phyloP scores from a whole-genome alignment of 2,888 invertebrate species.

The Neria commutata region DNA sequence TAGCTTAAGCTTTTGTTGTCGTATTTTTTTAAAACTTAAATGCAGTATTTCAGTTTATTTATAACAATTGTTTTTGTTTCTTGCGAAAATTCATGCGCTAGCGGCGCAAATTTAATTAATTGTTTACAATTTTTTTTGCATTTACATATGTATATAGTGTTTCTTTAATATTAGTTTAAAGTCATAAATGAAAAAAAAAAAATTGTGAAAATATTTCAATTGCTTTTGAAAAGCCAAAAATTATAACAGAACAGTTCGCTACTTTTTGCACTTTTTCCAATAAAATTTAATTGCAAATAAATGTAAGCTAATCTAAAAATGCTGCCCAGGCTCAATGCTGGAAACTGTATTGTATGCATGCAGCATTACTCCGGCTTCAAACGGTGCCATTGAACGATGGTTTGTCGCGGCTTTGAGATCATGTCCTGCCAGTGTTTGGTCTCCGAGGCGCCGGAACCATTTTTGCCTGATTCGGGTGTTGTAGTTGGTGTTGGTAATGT shows the following conservation, averaged over 20 bases:
- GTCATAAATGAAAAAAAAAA: too few species aligned
- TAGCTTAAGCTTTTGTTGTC: too few species aligned
- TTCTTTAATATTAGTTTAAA: too few species aligned
- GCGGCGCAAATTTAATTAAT: background rate
- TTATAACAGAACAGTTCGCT: too few species aligned
- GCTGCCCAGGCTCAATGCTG: too few species aligned
- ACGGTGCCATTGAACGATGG: slow-evolving; percentile 96
- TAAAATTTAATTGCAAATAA: too few species aligned
- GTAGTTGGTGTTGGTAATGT: background rate
- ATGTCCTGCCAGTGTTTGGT: slow-evolving; percentile 98
- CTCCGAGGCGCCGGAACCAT: slow-evolving; percentile 92
- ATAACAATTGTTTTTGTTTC: background rate
- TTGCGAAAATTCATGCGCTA: background rate
- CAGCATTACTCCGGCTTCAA: slow-evolving; percentile 85
- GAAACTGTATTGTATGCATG: too few species aligned
- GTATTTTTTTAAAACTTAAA: background rate
- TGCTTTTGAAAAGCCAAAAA: too few species aligned
- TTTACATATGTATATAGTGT: too few species aligned
- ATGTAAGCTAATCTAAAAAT: too few species aligned
- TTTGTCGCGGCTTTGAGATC: slow-evolving; percentile 96
- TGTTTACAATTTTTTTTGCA: background rate
- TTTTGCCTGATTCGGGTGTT: slow-evolving; percentile 70
- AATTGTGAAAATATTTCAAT: too few species aligned
- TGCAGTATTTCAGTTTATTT: background rate
- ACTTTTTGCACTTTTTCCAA: too few species aligned